phyloP scores from a whole-genome alignment of 2,113 vertebrate species.

The Chunga burmeisteri region DNA sequence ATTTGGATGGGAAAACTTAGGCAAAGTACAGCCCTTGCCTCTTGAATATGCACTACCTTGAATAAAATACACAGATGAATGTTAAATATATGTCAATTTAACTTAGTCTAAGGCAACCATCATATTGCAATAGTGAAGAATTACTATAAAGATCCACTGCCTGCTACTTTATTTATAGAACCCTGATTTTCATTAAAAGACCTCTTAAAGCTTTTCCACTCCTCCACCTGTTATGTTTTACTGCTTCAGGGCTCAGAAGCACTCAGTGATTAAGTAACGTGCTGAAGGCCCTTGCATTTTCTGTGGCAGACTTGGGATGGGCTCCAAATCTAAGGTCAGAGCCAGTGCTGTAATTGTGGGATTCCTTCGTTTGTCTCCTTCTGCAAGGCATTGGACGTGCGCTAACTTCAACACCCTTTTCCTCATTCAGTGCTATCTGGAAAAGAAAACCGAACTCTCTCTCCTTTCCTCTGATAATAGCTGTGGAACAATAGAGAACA shows the following conservation, averaged over 20 bases:
- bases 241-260: neutral
- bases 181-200: neutral
- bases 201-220: neutral
- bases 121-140: neutral
- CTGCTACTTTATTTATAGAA: neutral
- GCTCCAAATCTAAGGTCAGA: neutral
- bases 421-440: rapidly evolving
- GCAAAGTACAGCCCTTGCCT: neutral
- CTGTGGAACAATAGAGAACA: neutral
- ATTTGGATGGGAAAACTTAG: neutral
- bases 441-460: neutral
- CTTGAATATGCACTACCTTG: neutral
- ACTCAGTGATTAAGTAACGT: neutral
- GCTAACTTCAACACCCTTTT: neutral
- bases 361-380: neutral
- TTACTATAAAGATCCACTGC: neutral
- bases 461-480: neutral
- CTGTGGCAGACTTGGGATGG: neutral
- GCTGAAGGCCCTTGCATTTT: neutral
- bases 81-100: neutral
- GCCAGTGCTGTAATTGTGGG: neutral
- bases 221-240: neutral
- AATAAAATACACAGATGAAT: neutral
- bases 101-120: neutral
- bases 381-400: rapidly evolving